These are phyloP conservation scores for Graphium colonna DNA, from an alignment of 2,888 invertebrate species.

Conservation along the genomic window DNA sequence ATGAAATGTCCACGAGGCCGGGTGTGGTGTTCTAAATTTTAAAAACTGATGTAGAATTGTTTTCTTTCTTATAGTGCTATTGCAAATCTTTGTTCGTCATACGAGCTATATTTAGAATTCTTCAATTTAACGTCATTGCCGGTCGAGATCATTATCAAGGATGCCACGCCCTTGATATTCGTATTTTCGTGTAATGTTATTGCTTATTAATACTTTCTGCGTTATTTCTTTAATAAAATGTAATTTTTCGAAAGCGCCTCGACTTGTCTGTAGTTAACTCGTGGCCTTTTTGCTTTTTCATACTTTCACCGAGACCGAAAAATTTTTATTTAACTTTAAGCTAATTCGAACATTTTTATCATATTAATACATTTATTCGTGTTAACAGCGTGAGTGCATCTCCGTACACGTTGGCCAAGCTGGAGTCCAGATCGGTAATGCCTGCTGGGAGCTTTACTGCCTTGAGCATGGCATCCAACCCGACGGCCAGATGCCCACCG, in stretches of 20 bases:
- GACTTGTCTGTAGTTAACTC: no score
- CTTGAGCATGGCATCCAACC: constrained; percentile 95
- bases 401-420: constrained; percentile 81
- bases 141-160: neutral
- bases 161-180: constrained; percentile 18
- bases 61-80: neutral
- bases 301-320: constrained; percentile 2
- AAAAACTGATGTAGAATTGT: constrained; percentile 21
- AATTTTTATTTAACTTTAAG: no score
- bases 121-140: neutral
- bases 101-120: neutral
- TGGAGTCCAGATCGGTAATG: constrained; percentile 94
- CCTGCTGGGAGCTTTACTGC: constrained; percentile 94
- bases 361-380: constrained; percentile 30
- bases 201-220: no score
- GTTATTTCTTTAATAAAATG: no score
- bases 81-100: neutral
- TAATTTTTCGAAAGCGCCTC: no score
- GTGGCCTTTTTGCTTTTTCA: neutral
- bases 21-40: constrained; percentile 30
- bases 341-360: no score
- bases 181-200: no score
- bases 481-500: constrained; percentile 96
- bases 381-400: constrained; percentile 81
- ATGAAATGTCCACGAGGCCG: constrained; percentile 32